Base-by-base conservation (phyloP, 1,140 invertebrate species). In the Teleogryllus occipitalis region DNA sequence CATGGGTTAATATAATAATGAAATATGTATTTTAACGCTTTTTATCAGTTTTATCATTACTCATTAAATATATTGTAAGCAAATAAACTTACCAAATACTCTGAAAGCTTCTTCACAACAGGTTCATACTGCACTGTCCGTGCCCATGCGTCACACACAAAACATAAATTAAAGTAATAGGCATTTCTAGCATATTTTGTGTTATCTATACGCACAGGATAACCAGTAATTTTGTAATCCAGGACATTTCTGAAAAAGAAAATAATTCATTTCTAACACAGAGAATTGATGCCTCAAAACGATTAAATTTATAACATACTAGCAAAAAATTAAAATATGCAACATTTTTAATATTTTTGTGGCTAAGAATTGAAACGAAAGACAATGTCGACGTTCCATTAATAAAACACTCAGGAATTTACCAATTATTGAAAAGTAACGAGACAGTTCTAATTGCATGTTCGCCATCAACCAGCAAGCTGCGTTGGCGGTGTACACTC, bases 101-200 rank as follows among this genome's bases (percentile, higher is more conserved):
- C 94, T 0, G 95, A 95, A 75, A 98, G 90, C 85, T 98, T 98
- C 83, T 95, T 96, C 0, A 98, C 94, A 74, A 98, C 93, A 0
- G 94, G 91, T 85, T 98, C 97, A 88, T 97, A 98, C 83, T 96
- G 95, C 4, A 96, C 93, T 18, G 96, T 96, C 78, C 95, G 90
- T 0, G 95, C 93, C 87, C 93, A 93, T 49, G 93, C 92, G 83
- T 97, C 94, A 85, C 96, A 98, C 0, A 98, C 96, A 86, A 99
- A 97, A 85, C 97, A 98, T 7, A 98, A 86, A 87, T 99, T 99
- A 86, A 98, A 99, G 78, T 97, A 93, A 82, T 96, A 94, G 47
- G 95, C 94, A 88, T 99, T 98, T 81, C 97, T 88, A n/a, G 92
- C 91, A 89, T 98, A 98, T 83, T 96, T 95, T 77, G 93, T 90